Percentiles rank a stretch among this genome's conserved stretches.
These are phyloP conservation scores for Zeugodacus cucurbitae DNA, from an alignment of 1,140 invertebrate species.

Conservation along the genomic window DNA sequence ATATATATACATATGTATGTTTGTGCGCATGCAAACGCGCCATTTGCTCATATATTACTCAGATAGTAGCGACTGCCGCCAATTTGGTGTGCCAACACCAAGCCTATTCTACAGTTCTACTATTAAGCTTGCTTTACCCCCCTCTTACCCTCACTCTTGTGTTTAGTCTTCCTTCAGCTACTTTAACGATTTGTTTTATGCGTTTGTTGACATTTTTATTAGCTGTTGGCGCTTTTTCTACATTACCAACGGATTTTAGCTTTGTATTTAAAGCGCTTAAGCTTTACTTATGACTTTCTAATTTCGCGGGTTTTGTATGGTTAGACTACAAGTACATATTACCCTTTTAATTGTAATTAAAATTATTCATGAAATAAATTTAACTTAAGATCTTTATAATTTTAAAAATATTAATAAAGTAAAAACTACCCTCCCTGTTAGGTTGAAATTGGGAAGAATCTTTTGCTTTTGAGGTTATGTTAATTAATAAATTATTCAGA, in stretches of 20 bases:
- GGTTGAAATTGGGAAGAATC: too few relatives aligned
- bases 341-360: too few relatives aligned
- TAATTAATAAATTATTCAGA: too few relatives aligned
- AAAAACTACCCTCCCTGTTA: too few relatives aligned
- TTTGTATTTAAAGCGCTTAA: neutral
- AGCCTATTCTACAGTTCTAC: neutral
- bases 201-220: constrained; percentile 20
- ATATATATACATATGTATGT: neutral
- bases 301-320: neutral
- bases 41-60: neutral
- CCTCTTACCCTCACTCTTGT: neutral
- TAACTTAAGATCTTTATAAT: too few relatives aligned
- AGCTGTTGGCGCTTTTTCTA: neutral
- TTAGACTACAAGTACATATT: neutral
- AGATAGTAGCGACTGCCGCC: neutral
- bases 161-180: neutral
- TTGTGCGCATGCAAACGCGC: neutral
- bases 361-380: too few relatives aligned
- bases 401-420: too few relatives aligned
- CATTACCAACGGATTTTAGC: neutral
- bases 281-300: neutral
- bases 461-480: too few relatives aligned
- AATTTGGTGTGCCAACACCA: neutral
- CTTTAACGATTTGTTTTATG: constrained; percentile 15
- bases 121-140: neutral